Evolutionary conservation across 2,113 vertebrate species (phyloP), one percentile per base, ranked within the genome.

Genomic region (Hypomesus transpacificus): DNA sequence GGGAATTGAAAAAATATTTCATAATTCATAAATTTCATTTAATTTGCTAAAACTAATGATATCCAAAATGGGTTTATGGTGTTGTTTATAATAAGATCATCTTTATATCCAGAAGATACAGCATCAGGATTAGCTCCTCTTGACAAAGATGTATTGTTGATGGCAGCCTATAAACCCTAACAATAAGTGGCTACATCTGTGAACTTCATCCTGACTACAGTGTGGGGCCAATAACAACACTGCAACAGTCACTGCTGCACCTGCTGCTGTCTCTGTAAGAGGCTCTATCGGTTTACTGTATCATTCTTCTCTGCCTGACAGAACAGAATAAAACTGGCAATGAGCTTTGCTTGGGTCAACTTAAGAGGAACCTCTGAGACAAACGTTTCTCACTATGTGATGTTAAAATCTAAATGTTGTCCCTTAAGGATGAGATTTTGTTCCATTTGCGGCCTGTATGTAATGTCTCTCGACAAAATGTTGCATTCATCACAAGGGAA

Each of bases 341-440:
- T 74, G 78, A 85, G 81, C 91, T 91, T 85, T 81, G 92, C 91
- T 88, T 91, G 90, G 92, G 93, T 95, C 94, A 94, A 91, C 92
- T 89, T 85, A 85, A 83, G 89, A 93, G 87, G 89, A 89, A 94
- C 93, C 95, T 92, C 88, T 91, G 89, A 92, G 92, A 94, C 90
- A 91, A 86, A 91, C 93, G 92, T 93, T 92, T 93, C 88, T 89
- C 87, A 86, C 88, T 92, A 94, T 89, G 90, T 94, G 93, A 94
- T 91, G 93, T 94, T 93, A 91, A 93, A 94, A 91, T 93, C 90
- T 90, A 91, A 90, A 88, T 92, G 86, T 83, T 92, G 91, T 92
- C 92, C 89, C 69, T 14, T 90, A 90, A 93, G 91, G 94, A 89
- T 91, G 85, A 92, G 90, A 90, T 93, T 92, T 93, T 89, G 90